A percentile compares a stretch with the other conserved stretches of the same genome.
Conservation (phyloP, 53 echinoderm and acorn worm genomes). For the Holothuria scabra region DNA sequence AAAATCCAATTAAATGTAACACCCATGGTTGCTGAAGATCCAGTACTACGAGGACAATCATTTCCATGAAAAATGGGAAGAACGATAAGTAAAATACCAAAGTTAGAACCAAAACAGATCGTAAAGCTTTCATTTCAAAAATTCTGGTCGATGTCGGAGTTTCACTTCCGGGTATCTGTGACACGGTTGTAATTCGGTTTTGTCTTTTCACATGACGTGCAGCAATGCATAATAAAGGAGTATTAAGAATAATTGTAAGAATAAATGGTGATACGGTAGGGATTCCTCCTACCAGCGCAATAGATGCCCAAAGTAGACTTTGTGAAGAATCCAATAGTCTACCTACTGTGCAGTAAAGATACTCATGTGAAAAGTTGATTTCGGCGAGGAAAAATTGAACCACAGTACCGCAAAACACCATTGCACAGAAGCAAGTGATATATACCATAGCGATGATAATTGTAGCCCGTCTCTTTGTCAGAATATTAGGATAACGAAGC, state of each 20-base stretch:
- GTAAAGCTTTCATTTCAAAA: slow-evolving; percentile 19
- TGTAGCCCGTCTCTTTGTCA: background rate
- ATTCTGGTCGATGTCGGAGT: no score
- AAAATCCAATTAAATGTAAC: no score
- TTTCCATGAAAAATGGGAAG: background rate
- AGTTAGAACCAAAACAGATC: slow-evolving; percentile 13
- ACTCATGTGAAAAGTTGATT: no score
- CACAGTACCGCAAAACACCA: no score
- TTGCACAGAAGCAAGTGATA: no score
- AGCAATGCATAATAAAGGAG: background rate
- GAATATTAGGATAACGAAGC: background rate
- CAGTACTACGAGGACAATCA: background rate
- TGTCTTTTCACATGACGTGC: slow-evolving; percentile 14
- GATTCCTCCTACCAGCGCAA: background rate
- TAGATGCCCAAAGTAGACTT: background rate
- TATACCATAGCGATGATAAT: no score
- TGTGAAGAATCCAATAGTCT: background rate
- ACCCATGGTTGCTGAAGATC: no score
- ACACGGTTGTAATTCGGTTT: background rate
- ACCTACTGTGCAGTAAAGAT: no score
- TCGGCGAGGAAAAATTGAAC: no score
- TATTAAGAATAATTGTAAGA: slow-evolving; percentile 9
- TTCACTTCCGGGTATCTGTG: background rate
- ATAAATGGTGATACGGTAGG: background rate
- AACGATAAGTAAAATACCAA: background rate